Percentiles rank a stretch among this genome's conserved stretches.
Conservation (phyloP, 2,888 invertebrate genomes). For the Flexamia atlantica region DNA sequence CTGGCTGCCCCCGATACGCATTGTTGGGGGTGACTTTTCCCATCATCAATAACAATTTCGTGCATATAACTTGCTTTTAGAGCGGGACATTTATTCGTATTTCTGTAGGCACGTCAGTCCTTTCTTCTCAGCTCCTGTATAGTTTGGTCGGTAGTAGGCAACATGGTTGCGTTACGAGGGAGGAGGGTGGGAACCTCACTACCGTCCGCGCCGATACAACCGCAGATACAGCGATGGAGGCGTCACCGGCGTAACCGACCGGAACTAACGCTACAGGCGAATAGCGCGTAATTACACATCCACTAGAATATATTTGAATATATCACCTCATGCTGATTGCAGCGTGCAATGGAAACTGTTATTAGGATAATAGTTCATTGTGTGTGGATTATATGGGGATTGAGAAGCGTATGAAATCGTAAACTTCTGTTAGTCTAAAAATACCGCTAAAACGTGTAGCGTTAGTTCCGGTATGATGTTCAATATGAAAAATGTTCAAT, state of each 20-base stretch:
- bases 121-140: background rate
- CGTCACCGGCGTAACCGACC: constrained; percentile 26
- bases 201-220: constrained; percentile 13
- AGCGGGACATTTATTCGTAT: background rate
- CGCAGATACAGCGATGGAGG: background rate
- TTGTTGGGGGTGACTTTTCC: constrained; percentile 20
- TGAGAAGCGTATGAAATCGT: constrained; percentile 14
- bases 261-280: constrained; percentile 38
- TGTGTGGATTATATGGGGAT: constrained; percentile 24
- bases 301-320: constrained; percentile 38
- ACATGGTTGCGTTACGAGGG: background rate
- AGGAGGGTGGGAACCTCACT: constrained; percentile 14
- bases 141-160: background rate
- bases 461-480: background rate
- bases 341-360: constrained; percentile 33
- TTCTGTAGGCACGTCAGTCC: background rate
- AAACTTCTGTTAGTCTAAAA: background rate
- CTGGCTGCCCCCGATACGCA: constrained; percentile 44
- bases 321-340: constrained; percentile 9
- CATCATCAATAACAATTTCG: constrained; percentile 29
- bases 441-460: background rate
- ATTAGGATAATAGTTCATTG: constrained; percentile 37
- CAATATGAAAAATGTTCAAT: too few relatives aligned
- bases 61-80: background rate
- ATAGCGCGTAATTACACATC: constrained; percentile 36